Percentiles rank a stretch among this genome's conserved stretches.
These are phyloP conservation scores for Hipparchia sbordonii DNA, from an alignment of 2,888 invertebrate genomes.

Conservation along the genomic window DNA sequence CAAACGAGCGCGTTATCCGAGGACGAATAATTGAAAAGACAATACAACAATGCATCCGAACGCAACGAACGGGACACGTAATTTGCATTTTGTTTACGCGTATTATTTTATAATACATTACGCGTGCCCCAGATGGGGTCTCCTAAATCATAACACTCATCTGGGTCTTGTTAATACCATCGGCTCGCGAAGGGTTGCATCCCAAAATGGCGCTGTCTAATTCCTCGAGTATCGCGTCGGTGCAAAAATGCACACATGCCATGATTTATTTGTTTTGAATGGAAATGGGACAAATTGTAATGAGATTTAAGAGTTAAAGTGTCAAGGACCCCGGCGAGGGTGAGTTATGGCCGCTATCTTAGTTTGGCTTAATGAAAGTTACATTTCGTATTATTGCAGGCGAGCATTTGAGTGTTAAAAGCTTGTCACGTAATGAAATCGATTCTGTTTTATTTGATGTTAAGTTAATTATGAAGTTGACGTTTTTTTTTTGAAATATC, in stretches of 20 bases:
- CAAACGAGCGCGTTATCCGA: not conserved
- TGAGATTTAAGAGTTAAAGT: conserved; percentile 63
- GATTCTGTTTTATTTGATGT: not conserved
- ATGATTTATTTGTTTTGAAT: conserved; percentile 73
- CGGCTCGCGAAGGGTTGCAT: conserved; percentile 55
- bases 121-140: conserved; percentile 55
- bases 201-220: conserved; percentile 44
- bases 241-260: conserved; percentile 65
- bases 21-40: conserved; percentile 20
- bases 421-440: not conserved
- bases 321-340: conserved; percentile 44
- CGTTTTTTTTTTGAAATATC: not conserved
- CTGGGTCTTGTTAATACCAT: conserved; percentile 72
- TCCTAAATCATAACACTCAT: conserved; percentile 75
- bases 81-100: conserved; percentile 66
- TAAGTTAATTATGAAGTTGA: not conserved
- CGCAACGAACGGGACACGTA: conserved; percentile 47
- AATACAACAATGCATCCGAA: conserved; percentile 28
- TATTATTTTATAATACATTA: conserved; percentile 64
- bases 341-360: conserved; percentile 41
- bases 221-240: conserved; percentile 48
- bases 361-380: conserved; percentile 22
- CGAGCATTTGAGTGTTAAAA: not conserved
- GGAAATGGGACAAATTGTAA: conserved; percentile 79
- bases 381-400: conserved; percentile 10